These are phyloP conservation scores for Paguma larvata DNA, from an alignment of 2,797 vertebrate species.

Conservation along the genomic window DNA sequence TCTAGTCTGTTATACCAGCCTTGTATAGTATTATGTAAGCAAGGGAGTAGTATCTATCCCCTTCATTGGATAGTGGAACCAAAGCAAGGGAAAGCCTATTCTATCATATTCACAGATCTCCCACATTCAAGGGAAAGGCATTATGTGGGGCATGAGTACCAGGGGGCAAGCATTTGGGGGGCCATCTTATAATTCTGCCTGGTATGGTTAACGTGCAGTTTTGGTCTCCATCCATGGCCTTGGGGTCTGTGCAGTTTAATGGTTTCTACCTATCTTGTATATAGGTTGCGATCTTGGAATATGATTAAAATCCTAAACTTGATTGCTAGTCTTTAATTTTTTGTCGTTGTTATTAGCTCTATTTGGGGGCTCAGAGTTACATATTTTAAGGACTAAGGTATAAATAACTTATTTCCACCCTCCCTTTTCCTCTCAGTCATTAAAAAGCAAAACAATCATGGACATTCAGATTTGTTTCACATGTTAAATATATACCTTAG, in stretches of 20 bases:
- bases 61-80: not conserved
- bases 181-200: not conserved
- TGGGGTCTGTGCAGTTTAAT: not conserved
- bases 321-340: not conserved
- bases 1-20: not conserved
- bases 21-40: not conserved
- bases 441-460: slow-evolving; percentile 12
- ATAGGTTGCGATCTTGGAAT: not conserved
- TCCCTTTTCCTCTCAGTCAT: not conserved
- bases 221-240: not conserved
- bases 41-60: not conserved
- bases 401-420: not conserved
- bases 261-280: not conserved
- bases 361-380: not conserved
- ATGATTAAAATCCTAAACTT: not conserved
- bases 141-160: not conserved
- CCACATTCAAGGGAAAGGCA: not conserved
- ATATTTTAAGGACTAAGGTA: not conserved
- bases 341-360: not conserved
- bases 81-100: not conserved
- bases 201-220: not conserved
- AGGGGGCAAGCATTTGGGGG: not conserved
- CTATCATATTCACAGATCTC: not conserved
- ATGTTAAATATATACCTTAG: not conserved
- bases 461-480: not conserved